Base-by-base conservation (phyloP, 1,140 invertebrate species). In the Limonius californicus region DNA sequence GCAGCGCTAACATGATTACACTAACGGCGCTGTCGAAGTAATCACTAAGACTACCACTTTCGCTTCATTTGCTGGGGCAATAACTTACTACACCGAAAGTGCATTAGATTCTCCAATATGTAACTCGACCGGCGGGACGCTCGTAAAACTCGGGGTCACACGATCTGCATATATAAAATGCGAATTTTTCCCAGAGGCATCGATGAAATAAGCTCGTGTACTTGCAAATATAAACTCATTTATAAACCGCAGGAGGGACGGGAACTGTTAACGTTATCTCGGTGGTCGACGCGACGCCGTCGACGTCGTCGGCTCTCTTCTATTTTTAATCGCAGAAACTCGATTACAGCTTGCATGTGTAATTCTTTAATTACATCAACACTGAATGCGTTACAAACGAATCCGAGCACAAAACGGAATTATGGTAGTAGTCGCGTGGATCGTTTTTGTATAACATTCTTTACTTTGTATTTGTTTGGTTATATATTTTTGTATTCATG, bases 1-100 rank as follows among this genome's bases (percentile, higher is more conserved):
- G 61, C 61, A 27, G 42, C 54, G 27, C 50, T 54, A 61, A 55
- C 61, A 35, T 62, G 61, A 62, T 62, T 62, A 57, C 61, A 53
- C 43, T 62, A 62, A 62, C 55, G 54, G 54, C 54, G 54, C 61
- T 50, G 61, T 39, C 43, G 30, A 57, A 62, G 61, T 62, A 62
- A 61, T 61, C 50, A 54, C 50, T 54, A 62, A 62, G 61, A 62
- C 54, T 57, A 62, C 61, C 61, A 62, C 61, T 62, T 62, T 62
- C 61, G 61, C 61, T 62, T 61, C 60, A 56, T 23, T 61, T 61
- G 54, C 27, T 30, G 47, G 50, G 45, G 45, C 45, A 60, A 60
- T 60, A 60, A 53, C 59, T 35, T 60, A 54, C 15, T 39, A 61
- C 59, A 61, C 54, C 54, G 54, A 61, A 61, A 61, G 59, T 61